Conservation (phyloP, 1,140 invertebrate species). For the Antheraea pernyi region DNA sequence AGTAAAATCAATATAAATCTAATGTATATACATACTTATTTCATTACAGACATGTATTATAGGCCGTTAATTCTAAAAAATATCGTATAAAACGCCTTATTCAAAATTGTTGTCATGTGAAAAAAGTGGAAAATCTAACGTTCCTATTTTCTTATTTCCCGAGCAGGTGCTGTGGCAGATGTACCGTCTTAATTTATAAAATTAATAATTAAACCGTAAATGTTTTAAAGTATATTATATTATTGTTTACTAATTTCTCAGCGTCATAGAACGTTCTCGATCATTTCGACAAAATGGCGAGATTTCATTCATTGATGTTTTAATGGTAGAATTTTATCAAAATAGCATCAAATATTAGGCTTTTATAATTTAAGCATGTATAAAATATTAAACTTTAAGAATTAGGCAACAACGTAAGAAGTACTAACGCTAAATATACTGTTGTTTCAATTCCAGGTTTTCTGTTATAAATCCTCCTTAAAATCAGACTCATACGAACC, state of each 20-base stretch:
- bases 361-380: not conserved
- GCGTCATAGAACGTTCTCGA: too few relatives aligned
- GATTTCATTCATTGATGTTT: not conserved
- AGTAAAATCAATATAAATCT: not conserved
- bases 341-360: not conserved
- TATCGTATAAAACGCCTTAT: not conserved
- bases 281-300: too few relatives aligned
- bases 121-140: slow-evolving; percentile 1
- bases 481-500: too few relatives aligned
- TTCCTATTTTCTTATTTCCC: too few relatives aligned
- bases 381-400: not conserved
- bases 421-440: not conserved
- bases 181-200: too few relatives aligned
- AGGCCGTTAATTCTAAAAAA: not conserved
- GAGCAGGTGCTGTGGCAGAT: too few relatives aligned
- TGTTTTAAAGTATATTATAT: too few relatives aligned
- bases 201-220: too few relatives aligned
- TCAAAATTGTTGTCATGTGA: not conserved
- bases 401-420: not conserved
- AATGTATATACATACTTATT: not conserved
- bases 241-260: too few relatives aligned
- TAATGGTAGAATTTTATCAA: not conserved
- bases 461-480: too few relatives aligned
- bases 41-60: not conserved
- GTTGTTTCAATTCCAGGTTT: not conserved